Evolutionary conservation across 2,113 vertebrate genomes (phyloP).

Genomic region (Erythrolamprus reginae): DNA sequence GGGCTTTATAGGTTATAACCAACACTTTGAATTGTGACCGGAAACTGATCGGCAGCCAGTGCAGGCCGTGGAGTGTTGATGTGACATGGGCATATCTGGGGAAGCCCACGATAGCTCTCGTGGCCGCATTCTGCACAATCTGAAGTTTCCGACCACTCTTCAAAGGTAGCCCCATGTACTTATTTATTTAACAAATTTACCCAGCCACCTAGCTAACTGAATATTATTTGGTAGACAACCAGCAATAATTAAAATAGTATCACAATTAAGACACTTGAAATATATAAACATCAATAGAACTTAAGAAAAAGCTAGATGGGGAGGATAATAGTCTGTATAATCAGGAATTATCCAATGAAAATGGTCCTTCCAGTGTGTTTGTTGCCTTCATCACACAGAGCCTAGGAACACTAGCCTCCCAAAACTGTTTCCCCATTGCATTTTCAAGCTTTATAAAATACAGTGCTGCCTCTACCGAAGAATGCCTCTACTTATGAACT

Average conservation of each 20-base stretch:
- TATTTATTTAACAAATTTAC: neutral
- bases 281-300: neutral
- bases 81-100: no score
- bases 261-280: neutral
- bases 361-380: neutral
- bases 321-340: neutral
- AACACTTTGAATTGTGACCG: no score
- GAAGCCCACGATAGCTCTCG: no score
- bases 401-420: neutral
- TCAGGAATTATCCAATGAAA: neutral
- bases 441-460: neutral
- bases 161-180: no score
- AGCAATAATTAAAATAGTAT: neutral
- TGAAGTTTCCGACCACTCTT: no score
- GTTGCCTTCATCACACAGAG: neutral
- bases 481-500: no score
- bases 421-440: neutral
- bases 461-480: no score
- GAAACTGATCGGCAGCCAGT: no score
- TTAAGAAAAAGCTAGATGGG: neutral
- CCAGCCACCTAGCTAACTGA: neutral
- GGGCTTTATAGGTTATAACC: no score
- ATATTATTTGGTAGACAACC: neutral
- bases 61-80: no score
- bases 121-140: no score